Percentiles rank a stretch among this genome's conserved stretches.
Conservation (phyloP, 2,888 invertebrate genomes). For the Xylocampa areola region DNA sequence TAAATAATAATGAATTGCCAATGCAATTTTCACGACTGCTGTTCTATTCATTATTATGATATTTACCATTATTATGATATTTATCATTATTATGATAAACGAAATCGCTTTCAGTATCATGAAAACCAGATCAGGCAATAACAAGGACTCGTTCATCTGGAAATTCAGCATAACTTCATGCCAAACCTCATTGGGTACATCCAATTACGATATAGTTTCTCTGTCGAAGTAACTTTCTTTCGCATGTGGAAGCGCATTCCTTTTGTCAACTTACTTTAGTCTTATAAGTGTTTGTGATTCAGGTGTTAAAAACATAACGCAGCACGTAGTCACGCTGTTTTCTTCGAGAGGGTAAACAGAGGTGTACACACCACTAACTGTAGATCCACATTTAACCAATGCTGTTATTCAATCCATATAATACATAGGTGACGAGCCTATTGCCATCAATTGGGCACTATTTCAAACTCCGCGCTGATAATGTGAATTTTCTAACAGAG, state of each 20-base stretch:
- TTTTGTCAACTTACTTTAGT: conserved; percentile 21
- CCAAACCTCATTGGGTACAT: conserved; percentile 41
- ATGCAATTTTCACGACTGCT: no score
- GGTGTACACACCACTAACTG: no score
- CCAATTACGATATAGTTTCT: conserved; percentile 47
- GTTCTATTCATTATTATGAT: no score
- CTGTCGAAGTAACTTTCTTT: conserved; percentile 56
- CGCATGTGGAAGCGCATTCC: conserved; percentile 52
- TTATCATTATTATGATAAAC: not conserved
- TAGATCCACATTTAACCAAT: no score
- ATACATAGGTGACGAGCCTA: no score
- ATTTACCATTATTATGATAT: not conserved
- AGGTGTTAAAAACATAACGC: conserved; percentile 16
- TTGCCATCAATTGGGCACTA: no score
- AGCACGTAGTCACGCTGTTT: no score
- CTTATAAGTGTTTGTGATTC: conserved; percentile 21
- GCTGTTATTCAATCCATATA: no score
- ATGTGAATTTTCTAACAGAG: no score
- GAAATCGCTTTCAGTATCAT: conserved; percentile 19
- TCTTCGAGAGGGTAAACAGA: no score
- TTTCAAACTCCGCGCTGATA: no score
- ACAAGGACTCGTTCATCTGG: conserved; percentile 47
- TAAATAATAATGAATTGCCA: no score
- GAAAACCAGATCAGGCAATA: conserved; percentile 32
- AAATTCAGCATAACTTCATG: conserved; percentile 55